phyloP scores from a whole-genome alignment of 1,140 invertebrate species.

The Procambarus virginalis region DNA sequence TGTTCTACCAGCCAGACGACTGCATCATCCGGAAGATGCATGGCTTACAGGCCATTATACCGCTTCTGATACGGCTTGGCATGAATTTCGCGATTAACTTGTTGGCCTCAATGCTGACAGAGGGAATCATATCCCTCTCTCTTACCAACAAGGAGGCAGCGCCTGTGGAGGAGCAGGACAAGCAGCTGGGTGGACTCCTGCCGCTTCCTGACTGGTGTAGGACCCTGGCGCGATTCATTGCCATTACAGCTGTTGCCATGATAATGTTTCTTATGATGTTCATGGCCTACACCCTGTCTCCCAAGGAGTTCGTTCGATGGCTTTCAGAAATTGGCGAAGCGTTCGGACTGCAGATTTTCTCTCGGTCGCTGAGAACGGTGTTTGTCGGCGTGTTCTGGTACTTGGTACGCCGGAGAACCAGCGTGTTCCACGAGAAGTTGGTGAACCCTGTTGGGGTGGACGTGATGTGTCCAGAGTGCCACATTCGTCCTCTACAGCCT shows the following conservation, averaged over 20 bases:
- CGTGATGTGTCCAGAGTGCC: slow-evolving; percentile 16
- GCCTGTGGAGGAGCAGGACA: not conserved
- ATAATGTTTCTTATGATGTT: not conserved
- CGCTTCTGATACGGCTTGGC: not conserved
- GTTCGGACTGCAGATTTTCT: slow-evolving; percentile 8
- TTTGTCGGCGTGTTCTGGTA: not conserved
- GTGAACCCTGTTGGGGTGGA: slow-evolving; percentile 15
- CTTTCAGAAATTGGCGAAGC: slow-evolving; percentile 3
- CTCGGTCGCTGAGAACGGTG: not conserved
- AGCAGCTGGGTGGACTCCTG: not conserved
- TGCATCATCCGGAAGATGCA: not conserved
- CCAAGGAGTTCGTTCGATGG: not conserved
- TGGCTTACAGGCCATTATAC: not conserved
- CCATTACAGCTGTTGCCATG: not conserved
- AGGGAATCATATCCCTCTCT: not conserved
- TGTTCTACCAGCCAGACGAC: slow-evolving; percentile 4
- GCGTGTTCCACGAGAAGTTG: not conserved
- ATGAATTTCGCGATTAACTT: not conserved
- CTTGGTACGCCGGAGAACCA: not conserved
- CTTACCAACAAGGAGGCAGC: not conserved
- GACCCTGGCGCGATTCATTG: not conserved
- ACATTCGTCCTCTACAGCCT: not conserved
- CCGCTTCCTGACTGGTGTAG: slow-evolving; percentile 7
- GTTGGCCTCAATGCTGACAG: not conserved
- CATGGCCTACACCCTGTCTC: not conserved